These are phyloP conservation scores for Micrasema longulum DNA, from an alignment of 1,140 invertebrate species.

Conservation along the genomic window DNA sequence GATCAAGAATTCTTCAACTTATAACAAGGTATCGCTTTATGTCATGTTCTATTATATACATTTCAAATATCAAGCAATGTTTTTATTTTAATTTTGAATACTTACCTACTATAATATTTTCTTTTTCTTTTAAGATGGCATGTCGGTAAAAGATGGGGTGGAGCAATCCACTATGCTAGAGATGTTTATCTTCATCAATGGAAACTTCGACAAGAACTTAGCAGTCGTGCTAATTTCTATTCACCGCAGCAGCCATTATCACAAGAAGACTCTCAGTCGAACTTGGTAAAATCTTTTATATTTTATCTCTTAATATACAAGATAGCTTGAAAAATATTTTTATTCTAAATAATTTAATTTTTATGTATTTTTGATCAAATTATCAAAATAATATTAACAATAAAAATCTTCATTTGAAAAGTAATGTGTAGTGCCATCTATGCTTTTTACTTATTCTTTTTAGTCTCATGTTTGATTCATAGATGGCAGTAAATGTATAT, in stretches of 20 bases:
- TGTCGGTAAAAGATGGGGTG: slow-evolving; percentile 50
- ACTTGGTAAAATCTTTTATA: slow-evolving; percentile 2
- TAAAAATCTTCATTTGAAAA: background rate
- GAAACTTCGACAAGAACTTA: slow-evolving; percentile 51
- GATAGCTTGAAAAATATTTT: too few relatives aligned
- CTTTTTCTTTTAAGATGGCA: slow-evolving; percentile 47
- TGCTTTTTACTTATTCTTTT: background rate
- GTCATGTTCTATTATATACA: too few relatives aligned
- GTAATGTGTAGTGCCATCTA: background rate
- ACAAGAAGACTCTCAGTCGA: slow-evolving; percentile 19
- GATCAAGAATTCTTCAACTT: slow-evolving; percentile 73
- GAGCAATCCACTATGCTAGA: slow-evolving; percentile 50
- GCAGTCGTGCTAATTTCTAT: slow-evolving; percentile 49
- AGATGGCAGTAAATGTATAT: background rate
- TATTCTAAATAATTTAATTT: too few relatives aligned
- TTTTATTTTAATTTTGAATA: too few relatives aligned
- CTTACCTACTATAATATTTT: too few relatives aligned
- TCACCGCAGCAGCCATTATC: slow-evolving; percentile 47
- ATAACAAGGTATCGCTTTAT: slow-evolving; percentile 77
- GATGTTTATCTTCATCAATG: slow-evolving; percentile 53
- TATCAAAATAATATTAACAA: too few relatives aligned
- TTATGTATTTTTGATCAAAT: too few relatives aligned
- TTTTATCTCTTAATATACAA: too few relatives aligned
- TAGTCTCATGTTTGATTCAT: background rate
- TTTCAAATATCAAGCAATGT: background rate